phyloP scores from a whole-genome alignment of 2,797 vertebrate species.

The Smutsia gigantea region DNA sequence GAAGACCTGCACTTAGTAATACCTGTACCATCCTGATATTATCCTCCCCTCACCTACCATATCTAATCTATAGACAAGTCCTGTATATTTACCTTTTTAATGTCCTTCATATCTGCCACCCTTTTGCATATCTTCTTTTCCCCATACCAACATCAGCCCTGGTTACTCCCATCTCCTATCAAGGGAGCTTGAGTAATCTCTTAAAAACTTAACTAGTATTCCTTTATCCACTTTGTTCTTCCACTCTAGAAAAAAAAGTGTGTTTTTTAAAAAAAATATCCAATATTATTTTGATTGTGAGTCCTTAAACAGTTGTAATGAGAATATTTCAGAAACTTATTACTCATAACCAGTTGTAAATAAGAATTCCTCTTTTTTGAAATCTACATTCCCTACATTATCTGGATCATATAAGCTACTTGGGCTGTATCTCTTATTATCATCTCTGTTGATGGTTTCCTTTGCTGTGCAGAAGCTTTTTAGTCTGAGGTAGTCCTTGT shows the following conservation, averaged over 20 bases:
- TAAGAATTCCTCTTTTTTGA: not conserved
- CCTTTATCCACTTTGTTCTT: not conserved
- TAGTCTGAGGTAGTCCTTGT: not conserved
- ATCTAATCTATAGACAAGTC: not conserved
- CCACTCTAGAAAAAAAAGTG: not conserved
- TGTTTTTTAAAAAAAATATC: not conserved
- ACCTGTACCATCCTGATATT: not conserved
- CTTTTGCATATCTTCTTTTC: not conserved
- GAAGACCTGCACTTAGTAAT: too few species aligned
- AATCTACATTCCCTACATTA: not conserved
- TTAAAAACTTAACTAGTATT: not conserved
- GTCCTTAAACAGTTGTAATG: not conserved
- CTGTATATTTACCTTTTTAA: not conserved
- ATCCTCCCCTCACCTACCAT: not conserved
- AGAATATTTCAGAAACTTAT: not conserved
- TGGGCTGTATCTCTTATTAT: not conserved
- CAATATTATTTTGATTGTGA: not conserved
- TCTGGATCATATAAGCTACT: not conserved
- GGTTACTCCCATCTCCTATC: not conserved
- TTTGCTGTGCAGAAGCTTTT: not conserved
- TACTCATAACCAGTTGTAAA: not conserved
- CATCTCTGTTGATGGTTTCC: not conserved
- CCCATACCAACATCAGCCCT: not conserved
- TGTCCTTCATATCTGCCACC: not conserved
- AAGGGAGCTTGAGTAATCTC: not conserved